These are phyloP conservation scores for Ochlodes sylvanus DNA, from an alignment of 2,888 invertebrate genomes.

Conservation along the genomic window DNA sequence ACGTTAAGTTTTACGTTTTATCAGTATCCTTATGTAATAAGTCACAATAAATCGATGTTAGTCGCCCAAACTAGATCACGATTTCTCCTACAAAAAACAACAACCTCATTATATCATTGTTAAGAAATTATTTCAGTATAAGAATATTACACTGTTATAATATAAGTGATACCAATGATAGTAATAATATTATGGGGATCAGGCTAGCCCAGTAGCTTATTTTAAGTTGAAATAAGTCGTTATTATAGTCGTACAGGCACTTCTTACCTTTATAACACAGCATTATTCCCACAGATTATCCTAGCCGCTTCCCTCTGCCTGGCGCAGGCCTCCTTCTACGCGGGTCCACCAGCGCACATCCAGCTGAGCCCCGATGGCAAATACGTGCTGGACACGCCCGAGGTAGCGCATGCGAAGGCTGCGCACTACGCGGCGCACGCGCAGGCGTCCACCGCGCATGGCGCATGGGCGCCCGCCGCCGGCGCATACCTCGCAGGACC, in stretches of 20 bases:
- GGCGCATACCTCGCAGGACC: constrained; percentile 60
- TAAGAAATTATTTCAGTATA: neutral
- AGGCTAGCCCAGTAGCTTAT: too few species aligned
- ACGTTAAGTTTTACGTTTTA: neutral
- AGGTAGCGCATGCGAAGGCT: constrained; percentile 80
- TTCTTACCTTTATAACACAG: neutral
- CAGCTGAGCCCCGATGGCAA: constrained; percentile 83
- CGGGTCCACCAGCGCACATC: constrained; percentile 76
- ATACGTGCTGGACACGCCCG: constrained; percentile 82
- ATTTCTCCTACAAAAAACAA: constrained; percentile 3
- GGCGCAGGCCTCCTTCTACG: constrained; percentile 83
- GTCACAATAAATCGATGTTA: neutral
- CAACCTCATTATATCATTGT: neutral
- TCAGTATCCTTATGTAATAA: neutral
- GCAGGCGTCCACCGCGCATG: constrained; percentile 76
- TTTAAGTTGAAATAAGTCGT: too few species aligned
- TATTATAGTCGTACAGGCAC: too few species aligned
- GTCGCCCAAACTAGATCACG: neutral
- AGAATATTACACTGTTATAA: neutral
- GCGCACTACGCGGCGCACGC: constrained; percentile 79
- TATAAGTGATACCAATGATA: neutral
- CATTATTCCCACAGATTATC: constrained; percentile 66
- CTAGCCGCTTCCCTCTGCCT: constrained; percentile 78
- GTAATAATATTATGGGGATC: too few species aligned
- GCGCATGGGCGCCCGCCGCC: constrained; percentile 74